Percentiles rank a stretch among this genome's conserved stretches.
Conservation (phyloP, 1,140 invertebrate genomes). For the Sitobion miscanthi region DNA sequence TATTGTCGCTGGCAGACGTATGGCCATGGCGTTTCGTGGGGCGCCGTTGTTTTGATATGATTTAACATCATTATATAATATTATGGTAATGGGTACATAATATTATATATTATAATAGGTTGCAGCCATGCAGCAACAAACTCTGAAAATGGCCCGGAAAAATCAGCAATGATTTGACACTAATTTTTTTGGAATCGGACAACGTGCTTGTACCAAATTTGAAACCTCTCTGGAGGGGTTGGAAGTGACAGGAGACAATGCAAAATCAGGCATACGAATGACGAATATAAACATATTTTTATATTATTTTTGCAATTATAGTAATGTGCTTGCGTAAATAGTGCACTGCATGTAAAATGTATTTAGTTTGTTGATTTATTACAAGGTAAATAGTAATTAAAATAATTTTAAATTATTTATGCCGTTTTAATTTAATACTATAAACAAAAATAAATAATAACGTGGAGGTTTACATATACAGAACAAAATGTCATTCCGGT, state of each 20-base stretch:
- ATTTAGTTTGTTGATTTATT: background rate
- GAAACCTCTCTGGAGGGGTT: background rate
- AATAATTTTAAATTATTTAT: background rate
- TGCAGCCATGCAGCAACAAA: background rate
- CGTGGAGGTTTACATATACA: too few species aligned
- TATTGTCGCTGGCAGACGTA: background rate
- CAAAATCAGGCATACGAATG: background rate
- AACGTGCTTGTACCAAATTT: background rate
- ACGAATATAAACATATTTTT: background rate
- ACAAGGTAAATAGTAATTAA: background rate
- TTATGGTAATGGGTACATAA: background rate
- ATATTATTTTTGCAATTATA: too few species aligned
- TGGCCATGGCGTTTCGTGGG: background rate
- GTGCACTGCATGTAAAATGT: too few species aligned
- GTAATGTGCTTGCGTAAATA: too few species aligned
- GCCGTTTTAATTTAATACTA: too few species aligned
- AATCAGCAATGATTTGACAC: background rate
- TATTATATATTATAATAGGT: background rate
- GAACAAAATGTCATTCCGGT: too few species aligned
- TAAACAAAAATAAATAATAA: too few species aligned
- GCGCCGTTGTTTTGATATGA: background rate
- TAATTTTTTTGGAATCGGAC: background rate
- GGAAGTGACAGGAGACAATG: background rate
- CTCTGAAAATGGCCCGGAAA: background rate
- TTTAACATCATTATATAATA: background rate